Evolutionary conservation across 2,888 invertebrate genomes (phyloP).

Genomic region (Machimus atricapillus): DNA sequence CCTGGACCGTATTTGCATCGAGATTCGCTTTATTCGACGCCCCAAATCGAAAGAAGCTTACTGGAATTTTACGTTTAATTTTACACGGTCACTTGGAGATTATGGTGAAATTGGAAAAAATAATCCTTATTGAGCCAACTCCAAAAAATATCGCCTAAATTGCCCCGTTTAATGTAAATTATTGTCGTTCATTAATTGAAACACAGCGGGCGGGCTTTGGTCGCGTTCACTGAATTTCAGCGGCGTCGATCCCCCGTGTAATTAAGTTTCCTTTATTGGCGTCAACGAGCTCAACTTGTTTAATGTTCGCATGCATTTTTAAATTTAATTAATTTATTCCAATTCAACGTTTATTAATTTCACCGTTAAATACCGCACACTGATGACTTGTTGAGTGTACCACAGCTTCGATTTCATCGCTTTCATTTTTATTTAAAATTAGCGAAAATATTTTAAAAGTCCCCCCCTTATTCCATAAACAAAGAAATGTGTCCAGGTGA

Average conservation of each 20-base stretch:
- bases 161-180: slow-evolving; percentile 21
- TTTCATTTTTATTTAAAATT: not conserved
- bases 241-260: not conserved
- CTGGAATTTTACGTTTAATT: slow-evolving; percentile 26
- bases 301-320: slow-evolving; percentile 3
- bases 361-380: not conserved
- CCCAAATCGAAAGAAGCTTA: not conserved
- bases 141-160: slow-evolving; percentile 17
- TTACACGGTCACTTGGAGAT: slow-evolving; percentile 8
- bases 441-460: not conserved
- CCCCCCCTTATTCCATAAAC: not conserved
- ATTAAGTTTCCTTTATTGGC: slow-evolving; percentile 9
- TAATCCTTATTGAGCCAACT: slow-evolving; percentile 27
- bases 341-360: not conserved
- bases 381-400: not conserved
- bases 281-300: not conserved
- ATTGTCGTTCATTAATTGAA: slow-evolving; percentile 30
- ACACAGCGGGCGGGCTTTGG: not conserved
- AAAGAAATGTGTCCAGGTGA: not conserved
- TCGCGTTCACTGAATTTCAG: not conserved
- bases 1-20: slow-evolving; percentile 39
- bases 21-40: slow-evolving; percentile 1
- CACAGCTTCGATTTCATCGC: not conserved
- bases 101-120: slow-evolving; percentile 23
- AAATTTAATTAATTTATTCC: slow-evolving; percentile 7